These are phyloP conservation scores for Trididemnum clinides DNA, from an alignment of 23 tunicate genomes.

Conservation along the genomic window DNA sequence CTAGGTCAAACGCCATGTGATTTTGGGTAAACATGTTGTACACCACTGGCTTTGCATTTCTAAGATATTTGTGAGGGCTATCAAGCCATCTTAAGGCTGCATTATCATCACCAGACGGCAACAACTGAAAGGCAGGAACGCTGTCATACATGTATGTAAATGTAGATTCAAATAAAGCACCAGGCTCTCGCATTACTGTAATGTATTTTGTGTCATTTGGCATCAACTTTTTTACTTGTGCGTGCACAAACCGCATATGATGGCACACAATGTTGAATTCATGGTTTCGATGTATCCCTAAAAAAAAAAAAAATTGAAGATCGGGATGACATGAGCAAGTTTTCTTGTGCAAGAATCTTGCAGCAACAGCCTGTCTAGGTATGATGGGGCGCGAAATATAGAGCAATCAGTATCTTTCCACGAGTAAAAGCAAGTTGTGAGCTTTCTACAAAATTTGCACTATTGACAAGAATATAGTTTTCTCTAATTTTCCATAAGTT, in stretches of 20 bases:
- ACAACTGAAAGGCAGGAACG: background rate
- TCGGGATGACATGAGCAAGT: too few relatives aligned
- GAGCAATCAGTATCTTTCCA: too few relatives aligned
- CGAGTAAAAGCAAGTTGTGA: too few relatives aligned
- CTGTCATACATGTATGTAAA: background rate
- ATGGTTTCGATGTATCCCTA: too few relatives aligned
- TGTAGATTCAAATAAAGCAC: background rate
- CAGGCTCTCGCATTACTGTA: background rate
- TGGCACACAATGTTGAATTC: background rate
- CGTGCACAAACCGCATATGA: background rate
- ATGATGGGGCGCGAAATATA: too few relatives aligned
- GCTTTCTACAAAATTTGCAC: too few relatives aligned
- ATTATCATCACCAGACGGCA: background rate
- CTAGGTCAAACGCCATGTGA: background rate
- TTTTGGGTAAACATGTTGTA: background rate
- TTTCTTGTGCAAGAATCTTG: too few relatives aligned
- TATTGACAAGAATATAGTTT: too few relatives aligned
- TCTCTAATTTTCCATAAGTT: too few relatives aligned
- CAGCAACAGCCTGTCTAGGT: too few relatives aligned
- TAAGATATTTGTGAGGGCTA: background rate
- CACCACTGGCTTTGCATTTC: background rate
- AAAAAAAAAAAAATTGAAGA: too few relatives aligned
- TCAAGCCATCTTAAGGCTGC: background rate
- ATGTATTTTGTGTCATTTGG: background rate
- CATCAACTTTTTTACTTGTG: background rate